Evolutionary conservation across 2,113 vertebrate species (phyloP), one percentile per base, ranked within the genome.

Genomic region (Apus apus): DNA sequence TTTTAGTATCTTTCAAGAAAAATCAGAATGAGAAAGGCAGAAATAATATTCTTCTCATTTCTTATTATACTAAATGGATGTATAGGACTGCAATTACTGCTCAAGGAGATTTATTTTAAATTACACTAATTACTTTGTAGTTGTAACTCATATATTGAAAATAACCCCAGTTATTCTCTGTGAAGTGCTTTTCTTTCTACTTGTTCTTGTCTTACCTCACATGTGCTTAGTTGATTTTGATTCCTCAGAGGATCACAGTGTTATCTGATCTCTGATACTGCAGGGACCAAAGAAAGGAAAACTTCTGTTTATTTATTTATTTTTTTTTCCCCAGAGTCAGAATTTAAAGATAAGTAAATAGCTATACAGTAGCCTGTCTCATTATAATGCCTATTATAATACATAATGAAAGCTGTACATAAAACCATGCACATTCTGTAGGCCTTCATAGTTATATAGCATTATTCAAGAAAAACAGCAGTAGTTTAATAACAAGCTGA

Each of bases 41-140:
- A 86, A 79, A 78, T 85, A 79, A 1, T 25, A 60, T 27, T 36
- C 8, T 70, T 79, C n/a, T 15, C 16, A 45, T 90, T 85, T 73
- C 54, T 73, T 25, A 25, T 82, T 26, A 32, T 30, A 68, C 9
- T 45, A 88, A 66, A 65, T 45, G 6, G 7, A 61, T 86, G 19
- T 36, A 65, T 11, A 38, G 26, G 23, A 18, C 17, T 61, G 23
- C 21, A 93, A 56, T 40, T 81, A 54, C 11, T 83, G 70, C 54
- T 48, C 38, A 68, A 36, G 26, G 20, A 81, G 13, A 64, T 85
- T 79, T 62, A 77, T 77, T 95, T 96, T 86, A 84, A 90, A 77
- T 7, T 2, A n/a, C 56, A 58, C 5, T 72, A 65, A 73, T 60
- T 23, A 86, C 43, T 90, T 79, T 68, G 15, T 32, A 34, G 22